phyloP scores from a whole-genome alignment of 1,140 invertebrate species.

The Scaptomyza pallida region DNA sequence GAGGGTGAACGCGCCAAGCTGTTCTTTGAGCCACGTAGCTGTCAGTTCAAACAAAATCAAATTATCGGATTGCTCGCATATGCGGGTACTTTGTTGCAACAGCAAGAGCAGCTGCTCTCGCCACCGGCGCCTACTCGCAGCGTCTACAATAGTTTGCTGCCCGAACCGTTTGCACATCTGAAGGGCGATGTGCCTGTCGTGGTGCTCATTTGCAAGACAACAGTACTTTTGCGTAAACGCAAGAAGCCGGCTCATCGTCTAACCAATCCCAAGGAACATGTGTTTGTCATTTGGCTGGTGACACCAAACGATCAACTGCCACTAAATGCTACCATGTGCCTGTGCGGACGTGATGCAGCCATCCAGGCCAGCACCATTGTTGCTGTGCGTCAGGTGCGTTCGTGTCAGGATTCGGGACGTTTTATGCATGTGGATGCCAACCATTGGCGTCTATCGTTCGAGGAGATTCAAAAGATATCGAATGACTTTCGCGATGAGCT shows the following conservation, averaged over 20 bases:
- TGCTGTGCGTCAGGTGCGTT: slow-evolving; percentile 21
- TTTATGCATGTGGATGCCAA: slow-evolving; percentile 38
- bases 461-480: slow-evolving; percentile 41
- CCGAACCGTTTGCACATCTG: slow-evolving; percentile 21
- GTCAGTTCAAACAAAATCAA: slow-evolving; percentile 29
- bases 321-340: slow-evolving; percentile 37
- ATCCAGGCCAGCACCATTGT: not conserved
- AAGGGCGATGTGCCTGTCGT: slow-evolving; percentile 46
- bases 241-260: not conserved
- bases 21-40: slow-evolving; percentile 34
- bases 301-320: slow-evolving; percentile 35
- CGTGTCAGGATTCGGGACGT: slow-evolving; percentile 12
- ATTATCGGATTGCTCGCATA: slow-evolving; percentile 56
- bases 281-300: slow-evolving; percentile 62
- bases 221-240: not conserved
- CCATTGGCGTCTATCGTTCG: slow-evolving; percentile 48
- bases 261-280: slow-evolving; percentile 2
- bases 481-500: slow-evolving; percentile 64
- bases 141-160: slow-evolving; percentile 41
- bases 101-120: not conserved
- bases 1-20: slow-evolving; percentile 37
- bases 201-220: slow-evolving; percentile 56
- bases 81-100: not conserved
- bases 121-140: not conserved
- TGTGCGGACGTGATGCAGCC: slow-evolving; percentile 56